phyloP scores from a whole-genome alignment of 2,888 invertebrate species.

The Lasiommata megera region DNA sequence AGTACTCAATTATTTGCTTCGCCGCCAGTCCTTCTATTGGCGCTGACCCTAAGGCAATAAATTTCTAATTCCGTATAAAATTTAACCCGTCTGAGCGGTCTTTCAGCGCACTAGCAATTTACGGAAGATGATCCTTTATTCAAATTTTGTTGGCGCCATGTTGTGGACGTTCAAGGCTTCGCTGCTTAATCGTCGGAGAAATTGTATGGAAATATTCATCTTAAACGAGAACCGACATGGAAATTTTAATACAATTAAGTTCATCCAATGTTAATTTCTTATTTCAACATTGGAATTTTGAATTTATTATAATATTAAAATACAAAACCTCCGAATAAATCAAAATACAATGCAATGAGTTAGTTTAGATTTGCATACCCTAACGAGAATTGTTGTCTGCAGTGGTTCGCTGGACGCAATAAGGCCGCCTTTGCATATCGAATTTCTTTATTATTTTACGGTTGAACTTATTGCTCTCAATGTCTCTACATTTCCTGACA shows the following conservation, averaged over 20 bases:
- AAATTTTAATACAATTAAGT: conserved; percentile 4
- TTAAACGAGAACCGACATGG: conserved; percentile 5
- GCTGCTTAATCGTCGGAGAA: conserved; percentile 40
- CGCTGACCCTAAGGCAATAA: background rate
- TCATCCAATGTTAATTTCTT: conserved; percentile 7
- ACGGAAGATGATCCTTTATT: conserved; percentile 41
- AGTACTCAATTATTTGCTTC: too few species aligned
- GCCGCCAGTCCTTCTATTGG: too few species aligned
- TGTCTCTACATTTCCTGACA: too few species aligned
- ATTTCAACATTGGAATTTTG: background rate
- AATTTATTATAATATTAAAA: background rate
- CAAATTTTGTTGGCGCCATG: conserved; percentile 39
- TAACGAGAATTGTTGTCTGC: too few species aligned
- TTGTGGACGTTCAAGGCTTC: conserved; percentile 39
- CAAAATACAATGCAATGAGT: background rate
- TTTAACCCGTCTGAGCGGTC: conserved; percentile 24
- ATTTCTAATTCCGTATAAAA: conserved; percentile 22
- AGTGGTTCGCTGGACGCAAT: too few species aligned
- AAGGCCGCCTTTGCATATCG: too few species aligned
- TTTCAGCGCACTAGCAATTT: conserved; percentile 28
- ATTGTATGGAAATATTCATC: conserved; percentile 34
- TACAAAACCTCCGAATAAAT: too few species aligned
- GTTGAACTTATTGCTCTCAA: too few species aligned
- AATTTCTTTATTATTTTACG: too few species aligned
- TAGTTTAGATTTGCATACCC: too few species aligned